Evolutionary conservation across 2,797 vertebrate species (phyloP).

Genomic region (Lepidocolaptes lacrymiger): DNA sequence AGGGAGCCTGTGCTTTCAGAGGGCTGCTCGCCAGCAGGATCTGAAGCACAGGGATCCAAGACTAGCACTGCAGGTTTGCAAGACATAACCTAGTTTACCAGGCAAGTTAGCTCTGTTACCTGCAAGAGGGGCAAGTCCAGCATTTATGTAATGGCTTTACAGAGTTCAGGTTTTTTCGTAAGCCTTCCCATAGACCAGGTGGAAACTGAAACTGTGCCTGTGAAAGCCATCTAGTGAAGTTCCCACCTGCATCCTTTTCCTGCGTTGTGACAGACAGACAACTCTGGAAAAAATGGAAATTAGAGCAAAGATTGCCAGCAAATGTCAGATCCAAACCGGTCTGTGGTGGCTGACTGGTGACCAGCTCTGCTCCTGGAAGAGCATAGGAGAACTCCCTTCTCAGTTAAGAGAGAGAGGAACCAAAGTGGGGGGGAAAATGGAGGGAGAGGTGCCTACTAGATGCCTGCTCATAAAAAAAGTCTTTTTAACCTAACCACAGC

Average conservation of each 20-base stretch:
- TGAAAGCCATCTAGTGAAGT: not conserved
- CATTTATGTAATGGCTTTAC: not conserved
- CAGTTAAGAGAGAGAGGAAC: not conserved
- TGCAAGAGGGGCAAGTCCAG: not conserved
- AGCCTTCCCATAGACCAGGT: not conserved
- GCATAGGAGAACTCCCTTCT: not conserved
- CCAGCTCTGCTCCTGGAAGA: not conserved
- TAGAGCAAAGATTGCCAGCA: not conserved
- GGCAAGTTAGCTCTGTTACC: not conserved
- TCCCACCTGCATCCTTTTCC: not conserved
- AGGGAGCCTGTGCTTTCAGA: not conserved
- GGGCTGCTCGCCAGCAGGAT: not conserved
- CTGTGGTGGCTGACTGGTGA: not conserved
- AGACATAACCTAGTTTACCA: not conserved
- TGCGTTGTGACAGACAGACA: not conserved
- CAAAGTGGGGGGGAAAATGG: not conserved
- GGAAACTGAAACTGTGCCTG: not conserved
- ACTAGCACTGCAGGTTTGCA: not conserved
- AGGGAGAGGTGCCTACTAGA: not conserved
- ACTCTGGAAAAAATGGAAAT: not conserved
- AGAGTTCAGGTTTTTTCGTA: not conserved
- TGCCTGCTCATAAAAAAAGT: not conserved
- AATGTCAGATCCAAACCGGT: not conserved
- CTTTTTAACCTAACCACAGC: not conserved
- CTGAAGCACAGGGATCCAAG: not conserved